A percentile compares a stretch with the other conserved stretches of the same genome.
These are phyloP conservation scores for Drosophila nigrodunni DNA, from an alignment of 1,140 invertebrate species.

Conservation along the genomic window DNA sequence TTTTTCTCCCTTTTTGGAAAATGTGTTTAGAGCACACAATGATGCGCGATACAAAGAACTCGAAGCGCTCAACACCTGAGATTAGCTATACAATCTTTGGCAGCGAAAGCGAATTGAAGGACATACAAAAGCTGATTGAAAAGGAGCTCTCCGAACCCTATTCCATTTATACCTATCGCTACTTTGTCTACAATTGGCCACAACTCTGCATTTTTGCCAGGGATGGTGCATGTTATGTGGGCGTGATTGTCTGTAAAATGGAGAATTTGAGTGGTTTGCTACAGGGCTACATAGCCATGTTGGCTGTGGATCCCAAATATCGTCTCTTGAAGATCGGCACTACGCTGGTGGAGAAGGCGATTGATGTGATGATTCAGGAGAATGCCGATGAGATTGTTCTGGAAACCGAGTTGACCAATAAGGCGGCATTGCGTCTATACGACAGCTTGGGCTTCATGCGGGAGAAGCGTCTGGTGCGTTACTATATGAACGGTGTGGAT, in stretches of 20 bases:
- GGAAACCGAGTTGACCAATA: conserved; percentile 99
- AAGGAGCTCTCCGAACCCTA: conserved; percentile 99
- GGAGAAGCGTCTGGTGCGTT: conserved; percentile 97
- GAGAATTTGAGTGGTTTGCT: conserved; percentile 90
- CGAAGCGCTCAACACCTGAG: background rate
- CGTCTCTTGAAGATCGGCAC: conserved; percentile 95
- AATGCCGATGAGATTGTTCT: conserved; percentile 98
- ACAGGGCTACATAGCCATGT: conserved; percentile 99
- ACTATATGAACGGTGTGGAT: conserved; percentile 99
- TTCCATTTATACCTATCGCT: conserved; percentile 99
- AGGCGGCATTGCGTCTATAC: conserved; percentile 96
- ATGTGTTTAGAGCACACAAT: conserved; percentile 20
- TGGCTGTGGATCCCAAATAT: conserved; percentile 97
- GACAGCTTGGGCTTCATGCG: conserved; percentile 99
- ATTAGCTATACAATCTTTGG: conserved; percentile 44
- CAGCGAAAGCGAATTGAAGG: conserved; percentile 46
- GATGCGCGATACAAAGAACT: conserved; percentile 17
- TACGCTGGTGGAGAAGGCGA: conserved; percentile 89
- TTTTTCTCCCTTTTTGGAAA: background rate
- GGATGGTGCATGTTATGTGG: conserved; percentile 93
- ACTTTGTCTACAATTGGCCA: conserved; percentile 99
- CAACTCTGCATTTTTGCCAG: conserved; percentile 97
- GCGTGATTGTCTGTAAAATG: conserved; percentile 98
- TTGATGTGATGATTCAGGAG: conserved; percentile 94
- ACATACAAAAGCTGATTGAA: conserved; percentile 98